Conservation (phyloP, 2,113 vertebrate species). For the Hepsetus odoe region DNA sequence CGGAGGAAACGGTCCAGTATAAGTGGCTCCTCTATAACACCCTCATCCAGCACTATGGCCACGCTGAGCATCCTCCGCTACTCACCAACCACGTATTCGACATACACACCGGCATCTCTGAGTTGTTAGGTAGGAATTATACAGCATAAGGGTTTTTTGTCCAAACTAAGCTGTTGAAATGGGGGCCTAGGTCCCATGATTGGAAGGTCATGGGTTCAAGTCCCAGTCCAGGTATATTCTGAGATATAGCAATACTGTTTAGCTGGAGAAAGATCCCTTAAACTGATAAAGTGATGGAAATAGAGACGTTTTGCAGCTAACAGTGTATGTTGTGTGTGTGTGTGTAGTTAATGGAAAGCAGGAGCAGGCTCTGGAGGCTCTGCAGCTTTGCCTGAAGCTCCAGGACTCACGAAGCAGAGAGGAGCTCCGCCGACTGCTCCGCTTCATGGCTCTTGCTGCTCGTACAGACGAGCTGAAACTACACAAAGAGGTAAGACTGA, state of each 20-base stretch:
- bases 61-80: slow-evolving; percentile 80
- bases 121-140: slow-evolving; percentile 87
- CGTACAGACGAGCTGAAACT: slow-evolving; percentile 84
- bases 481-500: slow-evolving; percentile 84
- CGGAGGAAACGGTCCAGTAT: slow-evolving; percentile 76
- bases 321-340: slow-evolving; percentile 10
- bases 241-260: too few relatives aligned
- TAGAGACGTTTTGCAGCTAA: neutral
- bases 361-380: slow-evolving; percentile 87
- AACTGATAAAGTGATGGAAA: neutral
- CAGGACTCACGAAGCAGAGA: slow-evolving; percentile 86
- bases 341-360: slow-evolving; percentile 90
- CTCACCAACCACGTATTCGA: slow-evolving; percentile 87
- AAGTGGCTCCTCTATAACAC: slow-evolving; percentile 87
- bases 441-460: slow-evolving; percentile 91
- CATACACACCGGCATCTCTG: slow-evolving; percentile 90
- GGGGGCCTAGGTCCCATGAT: too few relatives aligned
- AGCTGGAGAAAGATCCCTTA: neutral
- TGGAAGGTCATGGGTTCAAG: too few relatives aligned
- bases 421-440: slow-evolving; percentile 89
- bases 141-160: neutral
- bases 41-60: slow-evolving; percentile 84
- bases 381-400: slow-evolving; percentile 93
- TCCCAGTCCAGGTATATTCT: too few relatives aligned
- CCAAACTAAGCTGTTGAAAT: too few relatives aligned